Percentiles rank a stretch among this genome's conserved stretches.
Conservation (phyloP, 1,140 invertebrate genomes). For the Hycleus cichorii region DNA sequence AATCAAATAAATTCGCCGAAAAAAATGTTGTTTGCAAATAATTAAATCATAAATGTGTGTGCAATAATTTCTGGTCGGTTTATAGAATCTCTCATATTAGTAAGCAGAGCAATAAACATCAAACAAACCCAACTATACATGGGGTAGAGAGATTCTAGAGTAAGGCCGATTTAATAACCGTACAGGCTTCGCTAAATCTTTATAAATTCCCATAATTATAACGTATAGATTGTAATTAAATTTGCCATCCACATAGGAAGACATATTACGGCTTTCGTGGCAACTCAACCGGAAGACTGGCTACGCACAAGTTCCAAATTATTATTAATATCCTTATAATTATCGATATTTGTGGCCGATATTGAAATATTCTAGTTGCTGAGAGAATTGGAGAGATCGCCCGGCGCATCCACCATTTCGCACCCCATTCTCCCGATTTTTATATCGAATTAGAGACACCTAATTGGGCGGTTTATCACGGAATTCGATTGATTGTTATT, state of each 20-base stretch:
- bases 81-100: conserved; percentile 20
- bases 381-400: too few relatives aligned
- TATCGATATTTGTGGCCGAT: too few relatives aligned
- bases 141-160: conserved; percentile 10
- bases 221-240: conserved; percentile 42
- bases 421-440: too few relatives aligned
- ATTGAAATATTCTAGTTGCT: too few relatives aligned
- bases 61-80: conserved; percentile 19
- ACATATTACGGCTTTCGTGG: conserved; percentile 34
- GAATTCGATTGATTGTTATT: too few relatives aligned
- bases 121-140: conserved; percentile 26
- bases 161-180: conserved; percentile 33
- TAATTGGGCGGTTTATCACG: too few relatives aligned
- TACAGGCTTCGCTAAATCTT: conserved; percentile 36
- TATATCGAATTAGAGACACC: too few relatives aligned
- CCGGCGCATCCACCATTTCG: too few relatives aligned
- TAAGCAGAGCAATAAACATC: conserved; percentile 34
- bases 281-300: conserved; percentile 28
- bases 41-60: conserved; percentile 4
- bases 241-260: conserved; percentile 36
- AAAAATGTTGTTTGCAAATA: conserved; percentile 23
- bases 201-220: conserved; percentile 41
- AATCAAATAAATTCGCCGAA: background rate
- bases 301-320: background rate
- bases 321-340: too few relatives aligned